A percentile compares a stretch with the other conserved stretches of the same genome.
These are phyloP conservation scores for Nesidiocoris tenuis DNA, from an alignment of 2,888 invertebrate genomes.

Conservation along the genomic window DNA sequence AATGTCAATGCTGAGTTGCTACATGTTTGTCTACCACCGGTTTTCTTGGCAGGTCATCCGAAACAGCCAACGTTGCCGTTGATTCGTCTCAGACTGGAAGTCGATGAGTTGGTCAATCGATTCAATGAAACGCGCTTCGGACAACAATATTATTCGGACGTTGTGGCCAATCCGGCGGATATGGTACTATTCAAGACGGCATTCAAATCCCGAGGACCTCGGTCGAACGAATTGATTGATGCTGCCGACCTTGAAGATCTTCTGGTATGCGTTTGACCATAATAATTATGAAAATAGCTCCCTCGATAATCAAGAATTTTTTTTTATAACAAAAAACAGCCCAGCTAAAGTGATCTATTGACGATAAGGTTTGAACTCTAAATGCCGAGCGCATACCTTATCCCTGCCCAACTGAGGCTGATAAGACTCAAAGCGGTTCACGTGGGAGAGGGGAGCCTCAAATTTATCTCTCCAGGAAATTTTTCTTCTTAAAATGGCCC, in stretches of 20 bases:
- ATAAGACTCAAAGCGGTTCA: too few relatives aligned
- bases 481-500: too few relatives aligned
- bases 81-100: conserved; percentile 76
- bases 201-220: background rate
- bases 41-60: conserved; percentile 58
- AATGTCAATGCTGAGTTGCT: too few relatives aligned
- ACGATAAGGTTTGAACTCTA: too few relatives aligned
- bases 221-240: conserved; percentile 16
- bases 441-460: too few relatives aligned
- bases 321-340: too few relatives aligned
- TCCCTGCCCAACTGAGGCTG: too few relatives aligned
- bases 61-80: conserved; percentile 75
- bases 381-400: too few relatives aligned
- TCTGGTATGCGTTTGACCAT: conserved; percentile 8
- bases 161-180: conserved; percentile 83
- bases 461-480: too few relatives aligned
- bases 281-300: background rate
- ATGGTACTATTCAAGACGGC: conserved; percentile 60
- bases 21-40: too few relatives aligned
- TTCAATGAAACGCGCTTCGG: conserved; percentile 74
- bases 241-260: conserved; percentile 31
- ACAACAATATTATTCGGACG: conserved; percentile 68
- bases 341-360: too few relatives aligned
- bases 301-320: background rate
- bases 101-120: conserved; percentile 70